A percentile compares a stretch with the other conserved stretches of the same genome.
Evolutionary conservation across 2,113 vertebrate species (phyloP).

Genomic region (Notothenia rossii): DNA sequence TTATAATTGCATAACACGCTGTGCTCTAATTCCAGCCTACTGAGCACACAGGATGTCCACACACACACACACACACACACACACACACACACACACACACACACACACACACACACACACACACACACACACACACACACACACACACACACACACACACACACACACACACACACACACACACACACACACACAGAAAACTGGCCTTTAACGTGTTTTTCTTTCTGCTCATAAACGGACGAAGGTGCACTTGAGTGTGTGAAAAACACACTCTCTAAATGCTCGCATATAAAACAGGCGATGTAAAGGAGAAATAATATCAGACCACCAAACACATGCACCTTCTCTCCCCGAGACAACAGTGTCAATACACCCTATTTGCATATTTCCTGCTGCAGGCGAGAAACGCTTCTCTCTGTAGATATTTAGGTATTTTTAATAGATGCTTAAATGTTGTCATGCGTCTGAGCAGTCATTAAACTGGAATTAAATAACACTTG

Average conservation of each 20-base stretch:
- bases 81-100: constrained; percentile 37
- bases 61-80: constrained; percentile 25
- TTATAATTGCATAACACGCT: constrained; percentile 77
- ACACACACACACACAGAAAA: not conserved
- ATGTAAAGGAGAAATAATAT: not conserved
- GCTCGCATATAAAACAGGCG: not conserved
- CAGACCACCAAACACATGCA: not conserved
- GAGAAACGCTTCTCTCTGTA: constrained; percentile 1
- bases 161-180: constrained; percentile 32
- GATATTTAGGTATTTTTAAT: not conserved
- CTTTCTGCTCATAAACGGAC: not conserved
- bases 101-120: constrained; percentile 17
- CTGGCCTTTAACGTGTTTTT: constrained; percentile 4
- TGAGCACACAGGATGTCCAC: constrained; percentile 70
- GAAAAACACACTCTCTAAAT: not conserved
- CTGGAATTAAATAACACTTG: not conserved
- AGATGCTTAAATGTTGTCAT: not conserved
- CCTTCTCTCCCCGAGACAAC: not conserved
- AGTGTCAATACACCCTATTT: not conserved
- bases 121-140: too few relatives aligned
- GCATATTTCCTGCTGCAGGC: constrained; percentile 17
- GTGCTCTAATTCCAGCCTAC: constrained; percentile 75
- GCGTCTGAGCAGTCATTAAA: not conserved
- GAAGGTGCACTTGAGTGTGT: not conserved
- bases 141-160: constrained; percentile 1